Percentiles rank a stretch among this genome's conserved stretches.
Evolutionary conservation across 2,113 vertebrate genomes (phyloP).

Genomic region (Alosa alosa): DNA sequence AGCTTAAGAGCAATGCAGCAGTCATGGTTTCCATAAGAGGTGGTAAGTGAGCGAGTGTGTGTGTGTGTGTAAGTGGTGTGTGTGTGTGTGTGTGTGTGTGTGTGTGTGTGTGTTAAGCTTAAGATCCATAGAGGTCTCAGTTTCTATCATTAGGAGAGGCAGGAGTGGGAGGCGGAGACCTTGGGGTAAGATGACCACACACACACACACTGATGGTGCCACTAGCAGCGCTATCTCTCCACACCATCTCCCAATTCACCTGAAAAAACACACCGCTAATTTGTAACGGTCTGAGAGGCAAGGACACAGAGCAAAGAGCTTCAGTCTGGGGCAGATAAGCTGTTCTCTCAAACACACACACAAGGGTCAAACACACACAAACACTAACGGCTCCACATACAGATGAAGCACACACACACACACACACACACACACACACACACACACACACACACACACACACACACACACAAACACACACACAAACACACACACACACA

Average conservation of each 20-base stretch:
- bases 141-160: neutral
- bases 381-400: neutral
- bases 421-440: neutral
- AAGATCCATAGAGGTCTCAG: neutral
- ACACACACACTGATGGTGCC: neutral
- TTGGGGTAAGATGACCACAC: neutral
- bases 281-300: conserved; percentile 39
- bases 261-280: conserved; percentile 40
- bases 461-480: conserved; percentile 9
- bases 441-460: neutral
- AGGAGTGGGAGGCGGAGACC: neutral
- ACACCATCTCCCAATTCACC: conserved; percentile 36
- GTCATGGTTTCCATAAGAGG: conserved; percentile 20
- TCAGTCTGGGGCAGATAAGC: conserved; percentile 17
- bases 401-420: neutral
- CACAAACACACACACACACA: neutral
- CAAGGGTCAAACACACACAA: neutral
- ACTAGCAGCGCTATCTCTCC: conserved; percentile 25
- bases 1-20: conserved; percentile 68
- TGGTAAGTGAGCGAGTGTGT: neutral
- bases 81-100: neutral
- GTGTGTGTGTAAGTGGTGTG: too few species aligned
- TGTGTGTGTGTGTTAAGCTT: neutral
- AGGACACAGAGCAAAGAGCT: neutral
- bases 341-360: neutral